Evolutionary conservation across 2,888 invertebrate species (phyloP), one percentile per base, ranked within the genome.

Genomic region (Notodonta ziczac): DNA sequence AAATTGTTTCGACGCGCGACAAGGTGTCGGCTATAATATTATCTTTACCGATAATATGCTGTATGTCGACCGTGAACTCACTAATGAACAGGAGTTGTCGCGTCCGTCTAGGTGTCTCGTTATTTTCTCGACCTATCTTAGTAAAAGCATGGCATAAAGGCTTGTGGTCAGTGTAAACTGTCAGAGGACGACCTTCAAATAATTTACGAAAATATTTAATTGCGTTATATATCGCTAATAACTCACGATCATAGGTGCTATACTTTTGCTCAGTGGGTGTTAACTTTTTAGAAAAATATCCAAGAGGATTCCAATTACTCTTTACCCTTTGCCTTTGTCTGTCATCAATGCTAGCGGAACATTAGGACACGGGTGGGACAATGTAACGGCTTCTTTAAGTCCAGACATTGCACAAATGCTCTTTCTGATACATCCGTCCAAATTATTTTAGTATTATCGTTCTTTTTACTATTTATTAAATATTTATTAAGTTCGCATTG

Each of bases 261-360:
- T 50, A 50, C 16, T 16, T 50, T 16, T 50, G 50, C 14, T 50
- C 50, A 1, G 50, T 50, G 5, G n/a, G 50, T n/a, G 50, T 14
- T 6, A 50, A 16, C 16, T 50, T 50, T 50, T 50, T 50, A 6
- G n/a, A 14, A 14, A 50, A 50, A 50, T 50, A 50, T 5, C 50
- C 50, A 50, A 50, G 50, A 14, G 50, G 50, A 7, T 14, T n/a
- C 50, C 50, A 50, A 8, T 8, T 14, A 7, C 14, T 14, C 2
- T 50, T 50, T 50, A 50, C 50, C 10, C 14, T 50, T 50, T 50
- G 50, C 50, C n/a, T n/a, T n/a, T n/a, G 50, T 50, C 50, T n/a
- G 50, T 14, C 50, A 50, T 50, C 16, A 50, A 50, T 14, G 50
- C n/a, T 50, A 50, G 16, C 7, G 50, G 50, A 6, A 16, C 50